These are phyloP conservation scores for Papilio glaucus DNA, from an alignment of 1,140 invertebrate species.

Conservation along the genomic window DNA sequence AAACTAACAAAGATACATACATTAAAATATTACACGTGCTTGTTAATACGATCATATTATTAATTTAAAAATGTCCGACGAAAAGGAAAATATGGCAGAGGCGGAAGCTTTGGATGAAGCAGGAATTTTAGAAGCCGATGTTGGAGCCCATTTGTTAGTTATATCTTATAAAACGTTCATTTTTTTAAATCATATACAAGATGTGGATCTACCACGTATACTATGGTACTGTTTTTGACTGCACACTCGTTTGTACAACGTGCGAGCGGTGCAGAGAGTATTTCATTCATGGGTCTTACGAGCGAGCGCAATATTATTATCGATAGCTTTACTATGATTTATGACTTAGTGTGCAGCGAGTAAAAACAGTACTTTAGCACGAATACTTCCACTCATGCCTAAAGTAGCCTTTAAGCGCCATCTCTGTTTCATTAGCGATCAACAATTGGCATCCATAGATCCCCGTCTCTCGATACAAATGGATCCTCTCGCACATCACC, in stretches of 20 bases:
- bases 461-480: constrained; percentile 65
- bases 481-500: constrained; percentile 64
- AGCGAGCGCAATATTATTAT: too few relatives aligned
- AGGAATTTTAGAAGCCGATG: constrained; percentile 71
- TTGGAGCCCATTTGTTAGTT: constrained; percentile 72
- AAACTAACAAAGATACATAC: too few relatives aligned
- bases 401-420: too few relatives aligned
- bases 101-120: constrained; percentile 68
- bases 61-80: constrained; percentile 50
- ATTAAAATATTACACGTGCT: neutral
- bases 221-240: too few relatives aligned
- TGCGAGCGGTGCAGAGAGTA: too few relatives aligned
- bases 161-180: constrained; percentile 1
- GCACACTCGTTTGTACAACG: too few relatives aligned
- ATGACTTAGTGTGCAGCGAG: too few relatives aligned
- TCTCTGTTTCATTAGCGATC: constrained; percentile 51
- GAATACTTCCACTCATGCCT: too few relatives aligned
- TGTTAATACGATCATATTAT: constrained; percentile 6
- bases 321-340: too few relatives aligned
- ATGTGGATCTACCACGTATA: neutral
- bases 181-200: neutral
- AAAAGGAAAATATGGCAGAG: constrained; percentile 49
- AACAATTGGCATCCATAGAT: constrained; percentile 64
- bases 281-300: too few relatives aligned
- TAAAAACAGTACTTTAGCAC: too few relatives aligned